Conservation (phyloP, 2,113 vertebrate species). For the Callopanchax toddi region DNA sequence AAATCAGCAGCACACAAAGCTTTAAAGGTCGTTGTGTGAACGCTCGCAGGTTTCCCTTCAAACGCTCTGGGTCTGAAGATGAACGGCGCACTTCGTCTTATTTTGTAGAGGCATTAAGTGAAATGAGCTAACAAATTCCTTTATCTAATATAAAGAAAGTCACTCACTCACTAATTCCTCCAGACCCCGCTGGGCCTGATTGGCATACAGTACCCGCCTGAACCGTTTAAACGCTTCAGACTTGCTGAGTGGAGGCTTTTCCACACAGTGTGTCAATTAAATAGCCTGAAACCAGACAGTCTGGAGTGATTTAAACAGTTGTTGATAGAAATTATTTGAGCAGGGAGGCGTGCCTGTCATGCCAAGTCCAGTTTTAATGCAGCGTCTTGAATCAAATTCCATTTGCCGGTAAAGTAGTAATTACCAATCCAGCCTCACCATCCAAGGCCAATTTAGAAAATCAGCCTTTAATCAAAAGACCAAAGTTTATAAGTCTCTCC, state of each 20-base stretch:
- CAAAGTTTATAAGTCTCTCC: neutral
- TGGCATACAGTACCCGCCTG: slow-evolving; percentile 24
- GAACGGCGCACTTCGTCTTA: neutral
- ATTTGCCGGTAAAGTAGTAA: slow-evolving; percentile 41
- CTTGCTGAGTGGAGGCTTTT: slow-evolving; percentile 55
- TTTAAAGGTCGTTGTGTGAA: slow-evolving; percentile 25
- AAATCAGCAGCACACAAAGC: slow-evolving; percentile 22
- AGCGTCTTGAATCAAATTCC: slow-evolving; percentile 45
- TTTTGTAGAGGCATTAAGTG: slow-evolving; percentile 6
- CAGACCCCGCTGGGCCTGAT: slow-evolving; percentile 15
- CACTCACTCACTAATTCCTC: slow-evolving; percentile 24
- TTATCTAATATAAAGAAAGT: slow-evolving; percentile 24
- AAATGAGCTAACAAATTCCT: slow-evolving; percentile 28
- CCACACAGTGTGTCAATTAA: slow-evolving; percentile 40
- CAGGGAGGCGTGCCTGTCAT: slow-evolving; percentile 38
- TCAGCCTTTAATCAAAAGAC: slow-evolving; percentile 4
- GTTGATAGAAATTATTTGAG: slow-evolving; percentile 55
- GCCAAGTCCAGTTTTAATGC: slow-evolving; percentile 49
- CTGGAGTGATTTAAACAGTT: slow-evolving; percentile 56
- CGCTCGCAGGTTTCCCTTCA: slow-evolving; percentile 13
- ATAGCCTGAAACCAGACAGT: slow-evolving; percentile 37
- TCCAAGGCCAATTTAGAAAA: slow-evolving; percentile 16
- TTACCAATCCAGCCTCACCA: slow-evolving; percentile 20
- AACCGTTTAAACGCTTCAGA: slow-evolving; percentile 47
- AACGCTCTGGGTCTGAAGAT: neutral